phyloP scores from a whole-genome alignment of 2,113 vertebrate genomes.

The Castor canadensis region DNA sequence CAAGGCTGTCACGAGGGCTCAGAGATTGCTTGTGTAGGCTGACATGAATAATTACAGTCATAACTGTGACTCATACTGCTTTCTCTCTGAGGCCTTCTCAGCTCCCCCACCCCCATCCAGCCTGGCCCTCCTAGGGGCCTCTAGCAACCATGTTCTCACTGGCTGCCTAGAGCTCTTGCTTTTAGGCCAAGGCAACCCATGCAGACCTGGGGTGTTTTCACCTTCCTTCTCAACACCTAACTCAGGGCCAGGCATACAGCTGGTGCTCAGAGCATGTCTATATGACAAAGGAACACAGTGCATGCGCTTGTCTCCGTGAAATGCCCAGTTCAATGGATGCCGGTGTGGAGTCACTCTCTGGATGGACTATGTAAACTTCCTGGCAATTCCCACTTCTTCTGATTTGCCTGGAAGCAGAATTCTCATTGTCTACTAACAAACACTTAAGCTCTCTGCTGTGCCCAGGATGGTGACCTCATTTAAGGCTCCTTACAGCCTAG shows the following conservation, averaged over 20 bases:
- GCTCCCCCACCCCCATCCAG: background rate
- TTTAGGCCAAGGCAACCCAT: too few relatives aligned
- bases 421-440: background rate
- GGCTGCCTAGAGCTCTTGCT: background rate
- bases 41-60: background rate
- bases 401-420: background rate
- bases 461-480: background rate
- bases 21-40: background rate
- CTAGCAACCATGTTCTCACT: background rate
- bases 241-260: background rate
- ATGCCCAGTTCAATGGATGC: background rate
- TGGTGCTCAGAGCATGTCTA: background rate
- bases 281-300: background rate
- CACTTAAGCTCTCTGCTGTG: background rate
- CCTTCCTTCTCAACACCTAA: background rate
- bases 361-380: background rate
- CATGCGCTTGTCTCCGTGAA: background rate
- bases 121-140: background rate
- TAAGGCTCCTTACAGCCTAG: background rate
- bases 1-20: background rate
- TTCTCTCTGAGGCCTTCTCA: background rate
- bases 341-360: background rate
- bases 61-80: accelerated
- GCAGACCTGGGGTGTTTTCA: background rate
- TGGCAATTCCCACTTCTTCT: background rate